phyloP scores from a whole-genome alignment of 1,140 invertebrate genomes.

The Drepana arcuata region DNA sequence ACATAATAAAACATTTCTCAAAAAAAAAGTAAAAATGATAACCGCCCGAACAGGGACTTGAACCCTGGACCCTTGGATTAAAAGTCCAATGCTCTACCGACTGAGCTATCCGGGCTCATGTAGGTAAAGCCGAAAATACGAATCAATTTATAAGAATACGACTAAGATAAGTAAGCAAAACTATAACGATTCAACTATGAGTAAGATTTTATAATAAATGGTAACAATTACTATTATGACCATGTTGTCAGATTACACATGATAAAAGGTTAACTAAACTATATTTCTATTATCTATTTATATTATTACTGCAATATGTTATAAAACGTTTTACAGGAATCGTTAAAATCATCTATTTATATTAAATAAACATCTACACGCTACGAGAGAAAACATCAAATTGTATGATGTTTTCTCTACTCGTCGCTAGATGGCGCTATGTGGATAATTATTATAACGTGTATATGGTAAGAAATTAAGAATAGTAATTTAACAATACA shows the following conservation, averaged over 20 bases:
- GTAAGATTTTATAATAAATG: too few relatives aligned
- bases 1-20: background rate
- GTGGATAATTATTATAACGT: background rate
- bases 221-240: too few relatives aligned
- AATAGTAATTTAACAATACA: background rate
- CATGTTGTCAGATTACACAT: too few relatives aligned
- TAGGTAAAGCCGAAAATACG: conserved; percentile 2
- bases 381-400: too few relatives aligned
- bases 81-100: too few relatives aligned
- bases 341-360: background rate
- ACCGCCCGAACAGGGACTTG: conserved; percentile 83
- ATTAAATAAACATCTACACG: background rate
- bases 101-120: conserved; percentile 81
- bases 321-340: conserved; percentile 2
- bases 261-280: too few relatives aligned
- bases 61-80: too few relatives aligned
- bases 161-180: too few relatives aligned
- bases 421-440: background rate
- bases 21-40: conserved; percentile 34
- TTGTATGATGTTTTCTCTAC: too few relatives aligned
- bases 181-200: too few relatives aligned
- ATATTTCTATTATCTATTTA: too few relatives aligned
- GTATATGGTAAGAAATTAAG: background rate
- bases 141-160: too few relatives aligned
- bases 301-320: conserved; percentile 2